A percentile compares a stretch with the other conserved stretches of the same genome.
Conservation (phyloP, 2,797 vertebrate genomes). For the Enteromius treurensis region DNA sequence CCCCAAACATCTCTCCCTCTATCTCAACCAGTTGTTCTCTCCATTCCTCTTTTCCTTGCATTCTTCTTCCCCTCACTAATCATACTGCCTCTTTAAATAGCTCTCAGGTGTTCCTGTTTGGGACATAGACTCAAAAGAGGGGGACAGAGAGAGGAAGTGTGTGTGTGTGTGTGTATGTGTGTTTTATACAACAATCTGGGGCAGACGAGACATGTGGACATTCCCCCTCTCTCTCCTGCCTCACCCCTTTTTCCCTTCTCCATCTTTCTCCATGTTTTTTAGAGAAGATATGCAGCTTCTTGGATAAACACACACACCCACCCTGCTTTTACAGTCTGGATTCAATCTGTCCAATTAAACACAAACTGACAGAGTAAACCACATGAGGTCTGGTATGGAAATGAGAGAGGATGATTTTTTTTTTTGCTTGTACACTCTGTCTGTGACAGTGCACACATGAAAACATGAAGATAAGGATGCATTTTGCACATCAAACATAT, state of each 20-base stretch:
- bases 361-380: slow-evolving; percentile 43
- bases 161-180: slow-evolving; percentile 47
- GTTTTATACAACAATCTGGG: slow-evolving; percentile 50
- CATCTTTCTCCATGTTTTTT: slow-evolving; percentile 15
- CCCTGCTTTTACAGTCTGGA: slow-evolving; percentile 24
- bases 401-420: background rate
- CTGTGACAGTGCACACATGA: slow-evolving; percentile 2
- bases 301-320: slow-evolving; percentile 9
- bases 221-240: slow-evolving; percentile 12
- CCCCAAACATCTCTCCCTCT: slow-evolving; percentile 44
- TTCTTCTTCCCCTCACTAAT: slow-evolving; percentile 48
- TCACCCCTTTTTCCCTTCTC: background rate
- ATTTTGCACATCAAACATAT: background rate
- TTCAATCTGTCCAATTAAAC: slow-evolving; percentile 53
- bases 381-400: slow-evolving; percentile 38
- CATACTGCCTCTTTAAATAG: slow-evolving; percentile 63
- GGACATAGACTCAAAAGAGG: slow-evolving; percentile 47
- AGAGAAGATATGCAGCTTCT: slow-evolving; percentile 2
- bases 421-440: background rate
- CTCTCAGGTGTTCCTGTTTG: slow-evolving; percentile 67
- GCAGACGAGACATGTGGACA: slow-evolving; percentile 43
- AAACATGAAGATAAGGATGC: background rate
- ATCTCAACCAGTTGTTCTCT: slow-evolving; percentile 41
- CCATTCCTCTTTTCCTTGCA: slow-evolving; percentile 4
- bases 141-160: slow-evolving; percentile 44